These are phyloP conservation scores for Hemichromis elongatus DNA, from an alignment of 2,113 vertebrate species.

Conservation along the genomic window DNA sequence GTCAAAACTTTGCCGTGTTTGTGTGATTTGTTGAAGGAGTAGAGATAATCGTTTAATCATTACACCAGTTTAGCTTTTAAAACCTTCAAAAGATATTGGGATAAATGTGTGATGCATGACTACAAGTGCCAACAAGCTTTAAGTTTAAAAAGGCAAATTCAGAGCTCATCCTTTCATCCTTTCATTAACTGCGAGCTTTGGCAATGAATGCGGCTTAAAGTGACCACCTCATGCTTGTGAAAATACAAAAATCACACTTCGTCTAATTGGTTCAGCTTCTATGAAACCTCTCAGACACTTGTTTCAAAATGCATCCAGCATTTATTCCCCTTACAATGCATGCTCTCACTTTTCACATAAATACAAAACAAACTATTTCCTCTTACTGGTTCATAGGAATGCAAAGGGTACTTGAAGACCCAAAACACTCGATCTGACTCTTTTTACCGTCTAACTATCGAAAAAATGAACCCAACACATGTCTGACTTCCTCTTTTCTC, in stretches of 20 bases:
- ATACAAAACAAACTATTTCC: background rate
- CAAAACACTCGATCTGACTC: background rate
- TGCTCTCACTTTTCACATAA: background rate
- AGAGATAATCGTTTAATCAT: conserved; percentile 22
- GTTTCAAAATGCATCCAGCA: background rate
- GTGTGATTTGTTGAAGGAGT: conserved; percentile 5
- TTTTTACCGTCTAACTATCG: background rate
- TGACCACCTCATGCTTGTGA: background rate
- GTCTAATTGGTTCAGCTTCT: background rate
- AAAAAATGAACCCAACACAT: background rate
- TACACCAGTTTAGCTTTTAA: background rate
- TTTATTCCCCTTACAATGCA: background rate
- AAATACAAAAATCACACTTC: background rate
- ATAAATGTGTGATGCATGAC: background rate
- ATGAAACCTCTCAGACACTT: background rate
- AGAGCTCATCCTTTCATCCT: background rate
- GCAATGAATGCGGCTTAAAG: background rate
- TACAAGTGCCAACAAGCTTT: background rate
- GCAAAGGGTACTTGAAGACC: background rate
- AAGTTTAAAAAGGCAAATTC: background rate
- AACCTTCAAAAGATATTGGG: background rate
- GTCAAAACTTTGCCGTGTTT: conserved; percentile 21
- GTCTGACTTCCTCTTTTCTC: background rate
- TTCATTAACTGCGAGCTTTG: background rate
- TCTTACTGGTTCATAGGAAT: background rate